These are phyloP conservation scores for Cantharis rufa DNA, from an alignment of 2,888 invertebrate genomes.

Conservation along the genomic window DNA sequence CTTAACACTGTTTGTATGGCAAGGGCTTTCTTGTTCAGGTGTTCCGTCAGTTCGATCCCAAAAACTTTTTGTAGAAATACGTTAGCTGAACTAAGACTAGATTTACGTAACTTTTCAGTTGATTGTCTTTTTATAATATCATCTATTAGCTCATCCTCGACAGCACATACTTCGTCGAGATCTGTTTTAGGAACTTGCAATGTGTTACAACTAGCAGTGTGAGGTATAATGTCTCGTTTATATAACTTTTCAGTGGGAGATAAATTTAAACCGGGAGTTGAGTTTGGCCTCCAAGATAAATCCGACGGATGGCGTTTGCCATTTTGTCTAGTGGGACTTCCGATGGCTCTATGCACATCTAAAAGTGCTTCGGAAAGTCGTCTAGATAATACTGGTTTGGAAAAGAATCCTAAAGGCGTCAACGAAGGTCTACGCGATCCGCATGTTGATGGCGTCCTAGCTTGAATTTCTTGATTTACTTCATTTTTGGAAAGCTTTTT, in stretches of 20 bases:
- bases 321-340: slow-evolving; percentile 47
- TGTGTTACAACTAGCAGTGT: slow-evolving; percentile 72
- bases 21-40: slow-evolving; percentile 35
- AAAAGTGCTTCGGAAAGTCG: slow-evolving; percentile 63
- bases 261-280: slow-evolving; percentile 48
- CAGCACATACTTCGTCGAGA: slow-evolving; percentile 45
- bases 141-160: slow-evolving; percentile 49
- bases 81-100: slow-evolving; percentile 62
- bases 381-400: slow-evolving; percentile 59
- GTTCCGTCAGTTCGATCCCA: slow-evolving; percentile 55
- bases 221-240: slow-evolving; percentile 56
- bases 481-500: slow-evolving; percentile 79
- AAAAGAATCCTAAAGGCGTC: slow-evolving; percentile 61
- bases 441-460: slow-evolving; percentile 77
- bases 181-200: slow-evolving; percentile 65
- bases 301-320: slow-evolving; percentile 60
- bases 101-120: slow-evolving; percentile 5
- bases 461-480: slow-evolving; percentile 79
- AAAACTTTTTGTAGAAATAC: slow-evolving; percentile 65
- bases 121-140: slow-evolving; percentile 48
- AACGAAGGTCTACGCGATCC: slow-evolving; percentile 75
- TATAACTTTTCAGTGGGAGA: slow-evolving; percentile 50
- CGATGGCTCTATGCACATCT: slow-evolving; percentile 52
- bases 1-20: slow-evolving; percentile 46
- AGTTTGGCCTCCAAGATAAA: slow-evolving; percentile 59